phyloP scores from a whole-genome alignment of 2,888 invertebrate genomes.

The Gortyna flavago region DNA sequence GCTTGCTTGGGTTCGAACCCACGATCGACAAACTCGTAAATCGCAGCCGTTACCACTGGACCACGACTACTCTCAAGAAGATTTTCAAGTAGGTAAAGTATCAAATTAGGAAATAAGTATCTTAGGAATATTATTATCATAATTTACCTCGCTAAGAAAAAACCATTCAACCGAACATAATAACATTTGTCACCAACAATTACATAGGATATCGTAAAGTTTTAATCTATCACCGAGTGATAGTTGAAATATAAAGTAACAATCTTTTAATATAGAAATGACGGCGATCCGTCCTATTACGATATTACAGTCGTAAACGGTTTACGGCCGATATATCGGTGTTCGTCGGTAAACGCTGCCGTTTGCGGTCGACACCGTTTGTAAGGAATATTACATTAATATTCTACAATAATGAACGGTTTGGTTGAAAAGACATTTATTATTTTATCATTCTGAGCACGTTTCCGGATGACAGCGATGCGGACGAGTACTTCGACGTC shows the following conservation, averaged over 20 bases:
- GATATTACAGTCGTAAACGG: constrained; percentile 40
- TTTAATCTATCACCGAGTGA: neutral
- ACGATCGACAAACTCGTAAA: too few relatives aligned
- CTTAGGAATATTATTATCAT: neutral
- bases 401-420: neutral
- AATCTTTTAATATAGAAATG: constrained; percentile 18
- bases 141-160: neutral
- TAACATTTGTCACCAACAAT: constrained; percentile 4
- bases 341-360: constrained; percentile 18
- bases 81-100: neutral
- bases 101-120: neutral
- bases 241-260: neutral
- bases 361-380: constrained; percentile 13
- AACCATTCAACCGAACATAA: neutral
- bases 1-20: too few relatives aligned
- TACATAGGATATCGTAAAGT: constrained; percentile 1
- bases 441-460: too few relatives aligned
- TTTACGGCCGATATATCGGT: constrained; percentile 37
- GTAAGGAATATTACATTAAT: constrained; percentile 21
- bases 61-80: too few relatives aligned
- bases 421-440: too few relatives aligned
- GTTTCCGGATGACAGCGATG: neutral
- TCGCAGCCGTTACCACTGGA: too few relatives aligned
- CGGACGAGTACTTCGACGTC: neutral
- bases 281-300: constrained; percentile 1